Base-by-base conservation (phyloP, 2,797 vertebrate genomes). In the Cebuella pygmaea region DNA sequence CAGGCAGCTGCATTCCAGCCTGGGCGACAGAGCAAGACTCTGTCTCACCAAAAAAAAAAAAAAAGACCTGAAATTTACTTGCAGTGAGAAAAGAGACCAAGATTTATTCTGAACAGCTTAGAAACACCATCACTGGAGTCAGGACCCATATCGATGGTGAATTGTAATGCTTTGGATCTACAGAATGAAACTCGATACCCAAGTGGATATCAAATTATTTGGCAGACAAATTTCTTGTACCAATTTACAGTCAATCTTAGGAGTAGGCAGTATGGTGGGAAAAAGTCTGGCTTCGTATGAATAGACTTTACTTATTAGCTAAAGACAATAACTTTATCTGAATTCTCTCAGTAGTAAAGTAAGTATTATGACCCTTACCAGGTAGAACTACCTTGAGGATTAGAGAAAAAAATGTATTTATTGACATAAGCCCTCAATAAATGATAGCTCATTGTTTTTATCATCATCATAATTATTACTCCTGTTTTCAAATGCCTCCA, bases 131-230 rank as follows among this genome's bases (percentile, higher is more conserved):
- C 52, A 59, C 13, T 78, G 61, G n/a, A 82, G 33, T 82, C 44
- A 94, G 79, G 91, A 93, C 55, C 44, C 87, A 79, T 72, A 81
- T 86, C 50, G 75, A 91, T 79, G 78, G 50, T 97, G n/a, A 94
- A 55, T n/a, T 88, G 52, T 90, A 61, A 74, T 96, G 17, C 24
- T 67, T 94, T 22, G 6, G 22, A 83, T 90, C 57, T 94, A 33
- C 24, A 81, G 55, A 92, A 76, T 72, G 48, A 92, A 76, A 57
- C 48, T 67, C 61, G 67, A 81, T 72, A 81, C 67, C 36, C 30
- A 81, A 85, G 30, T n/a, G 4, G n/a, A 8, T 89, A 84, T 94
- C 85, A 78, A 36, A 20, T 86, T 59, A 67, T 85, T 82, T 86
- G 85, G 74, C 39, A 85, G 44, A 80, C 33, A 41, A 61, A 93